A percentile compares a stretch with the other conserved stretches of the same genome.
Conservation (phyloP, 2,797 vertebrate genomes). For the Syngnathus acus region DNA sequence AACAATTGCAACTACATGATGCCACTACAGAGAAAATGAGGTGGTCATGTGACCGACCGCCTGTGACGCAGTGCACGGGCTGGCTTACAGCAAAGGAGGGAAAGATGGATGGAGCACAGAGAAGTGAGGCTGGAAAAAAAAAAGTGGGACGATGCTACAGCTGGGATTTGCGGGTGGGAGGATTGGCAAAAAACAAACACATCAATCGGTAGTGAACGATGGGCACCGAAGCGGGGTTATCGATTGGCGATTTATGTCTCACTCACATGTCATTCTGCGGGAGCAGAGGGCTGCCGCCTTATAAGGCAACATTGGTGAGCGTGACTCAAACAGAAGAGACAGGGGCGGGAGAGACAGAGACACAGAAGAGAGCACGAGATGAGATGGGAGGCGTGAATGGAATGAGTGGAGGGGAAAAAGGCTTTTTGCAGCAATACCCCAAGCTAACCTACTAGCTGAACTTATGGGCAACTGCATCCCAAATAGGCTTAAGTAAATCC, state of each 20-base stretch:
- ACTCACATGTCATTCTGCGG: conserved; percentile 38
- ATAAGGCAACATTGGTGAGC: conserved; percentile 61
- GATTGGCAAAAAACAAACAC: conserved; percentile 25
- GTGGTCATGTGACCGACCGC: conserved; percentile 55
- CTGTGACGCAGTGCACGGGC: conserved; percentile 52
- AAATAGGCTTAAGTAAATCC: conserved; percentile 38
- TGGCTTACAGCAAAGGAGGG: conserved; percentile 49
- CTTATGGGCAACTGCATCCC: conserved; percentile 13
- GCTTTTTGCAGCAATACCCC: conserved; percentile 20
- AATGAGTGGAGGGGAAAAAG: conserved; percentile 34
- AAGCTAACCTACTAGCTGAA: conserved; percentile 18
- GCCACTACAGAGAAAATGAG: conserved; percentile 41
- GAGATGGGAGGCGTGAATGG: conserved; percentile 33
- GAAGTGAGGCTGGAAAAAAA: conserved; percentile 18
- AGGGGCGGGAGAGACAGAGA: conserved; percentile 34
- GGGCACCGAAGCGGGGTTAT: conserved; percentile 9
- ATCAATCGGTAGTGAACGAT: conserved; percentile 2
- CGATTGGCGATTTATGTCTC: conserved; percentile 31
- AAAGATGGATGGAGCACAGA: conserved; percentile 44
- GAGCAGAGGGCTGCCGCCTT: conserved; percentile 55
- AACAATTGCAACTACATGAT: conserved; percentile 30
- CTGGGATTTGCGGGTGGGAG: neutral
- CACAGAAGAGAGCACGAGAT: conserved; percentile 20
- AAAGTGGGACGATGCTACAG: conserved; percentile 33
- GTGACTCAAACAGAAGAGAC: conserved; percentile 25